These are phyloP conservation scores for Umimayanthus chanpuru DNA, from an alignment of 92 coral and sea anemone genomes.

Conservation along the genomic window DNA sequence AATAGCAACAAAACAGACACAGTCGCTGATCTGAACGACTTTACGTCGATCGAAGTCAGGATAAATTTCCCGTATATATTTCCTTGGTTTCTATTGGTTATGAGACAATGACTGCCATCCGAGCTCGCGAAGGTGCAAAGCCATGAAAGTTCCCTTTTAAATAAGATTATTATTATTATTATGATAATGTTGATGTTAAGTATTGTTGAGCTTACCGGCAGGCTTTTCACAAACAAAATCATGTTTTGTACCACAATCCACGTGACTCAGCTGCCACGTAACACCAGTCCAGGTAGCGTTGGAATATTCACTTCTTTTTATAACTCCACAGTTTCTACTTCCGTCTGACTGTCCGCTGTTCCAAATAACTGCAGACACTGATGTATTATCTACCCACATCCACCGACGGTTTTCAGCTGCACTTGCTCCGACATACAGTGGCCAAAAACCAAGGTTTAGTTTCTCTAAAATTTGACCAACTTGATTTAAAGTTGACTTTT, in stretches of 20 bases:
- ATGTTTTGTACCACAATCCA: neutral
- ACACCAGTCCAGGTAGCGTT: neutral
- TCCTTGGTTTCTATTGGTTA: too few species aligned
- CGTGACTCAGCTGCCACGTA: neutral
- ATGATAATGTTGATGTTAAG: too few species aligned
- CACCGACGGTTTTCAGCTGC: slow-evolving; percentile 1
- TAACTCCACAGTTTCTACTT: neutral
- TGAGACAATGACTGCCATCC: too few species aligned
- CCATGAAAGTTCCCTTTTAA: too few species aligned
- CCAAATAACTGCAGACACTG: neutral
- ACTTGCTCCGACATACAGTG: neutral
- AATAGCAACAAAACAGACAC: too few species aligned
- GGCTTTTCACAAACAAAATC: neutral
- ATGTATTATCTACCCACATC: slow-evolving; percentile 3
- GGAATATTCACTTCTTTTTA: neutral
- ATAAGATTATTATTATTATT: too few species aligned
- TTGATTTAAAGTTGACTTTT: neutral
- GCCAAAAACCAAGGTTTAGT: neutral
- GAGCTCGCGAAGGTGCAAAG: too few species aligned
- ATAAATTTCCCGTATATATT: too few species aligned
- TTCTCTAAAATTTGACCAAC: neutral
- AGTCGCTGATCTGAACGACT: too few species aligned
- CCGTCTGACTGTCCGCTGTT: neutral
- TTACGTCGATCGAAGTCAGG: too few species aligned
- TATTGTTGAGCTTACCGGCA: neutral